phyloP scores from a whole-genome alignment of 2,797 vertebrate species.

The Acanthurus lineatus region DNA sequence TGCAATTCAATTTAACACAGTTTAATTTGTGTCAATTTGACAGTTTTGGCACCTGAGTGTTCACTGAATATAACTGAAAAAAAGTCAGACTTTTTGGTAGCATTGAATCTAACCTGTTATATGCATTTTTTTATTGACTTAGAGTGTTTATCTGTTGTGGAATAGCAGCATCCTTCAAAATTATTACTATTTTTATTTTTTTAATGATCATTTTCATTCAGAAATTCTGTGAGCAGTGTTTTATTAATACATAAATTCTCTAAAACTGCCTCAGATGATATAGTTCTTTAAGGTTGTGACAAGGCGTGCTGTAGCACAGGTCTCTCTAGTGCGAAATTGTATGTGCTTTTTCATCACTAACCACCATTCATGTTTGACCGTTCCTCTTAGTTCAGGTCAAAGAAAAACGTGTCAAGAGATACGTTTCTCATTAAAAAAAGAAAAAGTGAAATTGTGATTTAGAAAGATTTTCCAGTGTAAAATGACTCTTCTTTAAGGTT shows the following conservation, averaged over 20 bases:
- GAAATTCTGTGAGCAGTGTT: neutral
- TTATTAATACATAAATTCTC: neutral
- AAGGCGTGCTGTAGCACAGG: neutral
- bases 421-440: neutral
- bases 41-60: neutral
- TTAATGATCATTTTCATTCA: neutral
- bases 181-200: neutral
- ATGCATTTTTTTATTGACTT: neutral
- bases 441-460: neutral
- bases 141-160: neutral
- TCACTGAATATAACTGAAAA: neutral
- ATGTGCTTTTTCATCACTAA: neutral
- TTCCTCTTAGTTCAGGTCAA: constrained; percentile 6
- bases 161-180: neutral
- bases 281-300: neutral
- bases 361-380: constrained; percentile 13
- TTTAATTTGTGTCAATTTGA: constrained; percentile 6
- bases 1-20: neutral
- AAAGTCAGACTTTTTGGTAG: neutral
- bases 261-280: neutral
- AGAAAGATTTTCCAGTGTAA: constrained; percentile 24
- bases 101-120: neutral
- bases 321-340: neutral
- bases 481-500: constrained; percentile 38
- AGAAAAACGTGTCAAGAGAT: constrained; percentile 18